Evolutionary conservation across 2,113 vertebrate genomes (phyloP).

Genomic region (Capreolus pygargus): DNA sequence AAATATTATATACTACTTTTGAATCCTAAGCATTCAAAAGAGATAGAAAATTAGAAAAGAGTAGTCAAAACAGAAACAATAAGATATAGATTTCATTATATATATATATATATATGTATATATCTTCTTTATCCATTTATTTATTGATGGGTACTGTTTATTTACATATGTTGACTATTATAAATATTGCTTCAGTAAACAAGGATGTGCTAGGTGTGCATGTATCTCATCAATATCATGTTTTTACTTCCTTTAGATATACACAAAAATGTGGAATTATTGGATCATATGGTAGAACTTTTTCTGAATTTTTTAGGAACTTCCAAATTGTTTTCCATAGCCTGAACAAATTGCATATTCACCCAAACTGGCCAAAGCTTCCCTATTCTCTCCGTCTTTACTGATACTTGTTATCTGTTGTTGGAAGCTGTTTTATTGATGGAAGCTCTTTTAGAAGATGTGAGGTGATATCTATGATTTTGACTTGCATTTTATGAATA

Average conservation of each 20-base stretch:
- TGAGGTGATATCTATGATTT: background rate
- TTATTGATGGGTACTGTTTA: background rate
- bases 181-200: background rate
- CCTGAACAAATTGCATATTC: background rate
- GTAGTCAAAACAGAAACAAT: background rate
- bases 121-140: background rate
- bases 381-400: background rate
- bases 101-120: background rate
- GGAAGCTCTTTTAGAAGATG: background rate
- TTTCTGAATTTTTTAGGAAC: background rate
- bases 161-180: background rate
- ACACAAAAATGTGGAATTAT: background rate
- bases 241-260: background rate
- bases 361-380: background rate
- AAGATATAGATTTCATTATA: background rate
- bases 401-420: background rate
- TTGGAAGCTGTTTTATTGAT: background rate
- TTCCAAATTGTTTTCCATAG: background rate
- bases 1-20: background rate
- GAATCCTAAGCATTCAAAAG: background rate
- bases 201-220: background rate
- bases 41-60: background rate
- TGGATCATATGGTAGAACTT: too few relatives aligned
- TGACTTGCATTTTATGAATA: background rate
- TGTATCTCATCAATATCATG: background rate